These are phyloP conservation scores for human (Homo sapiens) DNA, from an alignment of 2,113 vertebrate species.

Conservation along the genomic window GRCh38 chr12:119178501-119179000, in stretches of 20 bases:
- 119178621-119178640: conserved; percentile 49
- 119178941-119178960: conserved; percentile 77
- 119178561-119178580: conserved; percentile 8
- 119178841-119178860: conserved; percentile 85
- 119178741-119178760: conserved; percentile 45
- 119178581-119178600: not conserved
- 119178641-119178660: conserved; percentile 77
- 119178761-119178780: conserved; percentile 46
- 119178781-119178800: conserved; percentile 72
- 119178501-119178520: not conserved
- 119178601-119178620: conserved; percentile 78
- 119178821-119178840: conserved; percentile 85
- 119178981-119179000: not conserved
- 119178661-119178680: not conserved
- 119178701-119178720: not conserved
- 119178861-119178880: conserved; percentile 78
- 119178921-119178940: conserved; percentile 84
- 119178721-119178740: not conserved
- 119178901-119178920: conserved; percentile 81
- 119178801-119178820: conserved; percentile 83
- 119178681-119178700: too few relatives aligned
- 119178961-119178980: conserved; percentile 79
- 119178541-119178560: not conserved
- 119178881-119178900: conserved; percentile 71
- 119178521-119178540: not conserved